Evolutionary conservation across 2,113 vertebrate genomes (phyloP), one percentile per base, ranked within the genome.

Genomic region (Ivindomyrus marchei): DNA sequence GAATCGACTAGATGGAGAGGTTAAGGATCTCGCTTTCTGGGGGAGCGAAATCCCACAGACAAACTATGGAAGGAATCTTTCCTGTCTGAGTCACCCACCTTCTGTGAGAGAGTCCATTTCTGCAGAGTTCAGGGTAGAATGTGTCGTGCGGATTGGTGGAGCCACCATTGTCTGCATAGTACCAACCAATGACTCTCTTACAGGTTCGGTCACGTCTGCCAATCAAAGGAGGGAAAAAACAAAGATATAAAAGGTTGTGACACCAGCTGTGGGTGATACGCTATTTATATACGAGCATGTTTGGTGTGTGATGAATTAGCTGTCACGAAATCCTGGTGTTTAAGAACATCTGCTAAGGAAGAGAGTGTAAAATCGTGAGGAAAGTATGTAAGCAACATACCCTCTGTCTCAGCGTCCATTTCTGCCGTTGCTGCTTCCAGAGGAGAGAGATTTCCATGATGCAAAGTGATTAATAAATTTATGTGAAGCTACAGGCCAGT

Each of bases 91-190:
- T 27, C 7, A 42, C 88, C 85, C 47, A 89, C 90, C 80, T 86
- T 87, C 88, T 46, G 88, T 46, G 80, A 70, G 31, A 7, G 47
- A 85, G 49, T 91, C 58, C 17, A 39, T 3, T n/a, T 89, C 80
- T 9, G n/a, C 21, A 7, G 89, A 62, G 31, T 85, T 50, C 36
- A 31, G 80, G 77, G 53, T 15, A 62, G 89, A 47, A 31, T 85
- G 39, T 5, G 52, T 58, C 10, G 42, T 36, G 53, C 21, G 11
- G 36, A 52, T 85, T 56, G 89, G 80, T 31, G 19, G 74, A 39
- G 52, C 1, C 47, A 4, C 3, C n/a, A 2, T 45, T 24, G 39
- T 46, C 52, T 62, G 70, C 36, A 46, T 46, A 74, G 50, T 62
- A 46, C 84, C 89, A 85, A 31, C 80, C 80, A 47, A 58, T 85